Base-by-base conservation (phyloP, 1,140 invertebrate genomes). In the Drosophila fuyamai region DNA sequence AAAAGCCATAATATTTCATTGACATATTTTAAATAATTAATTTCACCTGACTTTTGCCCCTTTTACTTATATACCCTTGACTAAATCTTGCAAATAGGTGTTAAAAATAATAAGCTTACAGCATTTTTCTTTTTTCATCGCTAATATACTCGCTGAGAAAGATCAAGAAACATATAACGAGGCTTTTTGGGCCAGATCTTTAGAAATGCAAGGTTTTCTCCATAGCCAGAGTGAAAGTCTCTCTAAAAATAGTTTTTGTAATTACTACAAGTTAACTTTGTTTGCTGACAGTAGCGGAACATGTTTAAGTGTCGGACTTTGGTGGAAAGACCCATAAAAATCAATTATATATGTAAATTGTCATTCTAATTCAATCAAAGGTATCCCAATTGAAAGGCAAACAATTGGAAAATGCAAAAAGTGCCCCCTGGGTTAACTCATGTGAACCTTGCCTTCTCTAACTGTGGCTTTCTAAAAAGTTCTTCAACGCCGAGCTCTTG, bases 311-410 rank as follows among this genome's bases (percentile, higher is more conserved):
- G 23, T 18, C 16, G 35, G 43, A 40, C 50, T 56, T 47, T 56
- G 46, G 12, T 67, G 8, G 48, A 16, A 29, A 47, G 50, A 72
- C 35, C 51, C 32, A 67, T 68, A 75, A 67, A 76, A 66, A 76
- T 76, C 73, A 76, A 76, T 76, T 76, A 58, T 38, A 63, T 58
- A 85, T 86, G 83, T 55, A 85, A 85, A 85, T 85, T 71, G 54
- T 40, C 36, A 71, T 67, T 75, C 73, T 82, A 85, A 85, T 86
- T 86, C 79, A 85, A 85, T 92, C 70, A 76, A 63, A 81, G 43
- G 55, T 68, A 66, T 32, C 56, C 54, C 55, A 79, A 79, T 79
- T 73, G 59, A 83, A 67, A 43, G 73, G 36, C 47, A 58, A 68
- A 76, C 60, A 66, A 73, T 65, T 74, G 70, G 55, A 79, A 79